Conservation (phyloP, 2,888 invertebrate species). For the Kuschelorhynchus macadamiae region DNA sequence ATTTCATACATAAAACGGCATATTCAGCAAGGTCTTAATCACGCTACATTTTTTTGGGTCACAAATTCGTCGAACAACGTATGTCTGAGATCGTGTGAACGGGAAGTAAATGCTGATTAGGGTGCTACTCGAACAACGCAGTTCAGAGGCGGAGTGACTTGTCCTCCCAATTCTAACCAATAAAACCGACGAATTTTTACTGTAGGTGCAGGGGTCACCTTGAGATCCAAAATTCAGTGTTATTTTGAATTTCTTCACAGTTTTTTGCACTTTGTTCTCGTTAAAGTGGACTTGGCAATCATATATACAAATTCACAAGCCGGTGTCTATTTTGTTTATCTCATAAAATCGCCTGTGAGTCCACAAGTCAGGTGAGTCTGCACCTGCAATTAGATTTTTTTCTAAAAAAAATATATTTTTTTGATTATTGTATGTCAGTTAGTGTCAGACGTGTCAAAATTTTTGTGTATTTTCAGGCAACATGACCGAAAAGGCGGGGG, state of each 20-base stretch:
- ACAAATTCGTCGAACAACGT: no score
- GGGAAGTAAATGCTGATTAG: no score
- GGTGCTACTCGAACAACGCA: no score
- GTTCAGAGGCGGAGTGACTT: no score
- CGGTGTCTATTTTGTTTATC: constrained; percentile 14
- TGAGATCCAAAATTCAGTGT: constrained; percentile 18
- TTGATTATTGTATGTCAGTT: not conserved
- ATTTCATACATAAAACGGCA: no score
- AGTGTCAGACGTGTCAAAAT: constrained; percentile 30
- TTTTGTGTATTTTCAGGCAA: constrained; percentile 52
- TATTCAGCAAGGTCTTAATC: no score
- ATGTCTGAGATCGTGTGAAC: no score
- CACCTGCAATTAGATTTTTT: not conserved
- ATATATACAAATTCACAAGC: not conserved
- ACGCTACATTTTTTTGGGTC: no score
- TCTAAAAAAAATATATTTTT: not conserved
- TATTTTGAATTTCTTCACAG: constrained; percentile 30
- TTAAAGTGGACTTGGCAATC: not conserved
- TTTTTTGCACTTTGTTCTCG: constrained; percentile 16
- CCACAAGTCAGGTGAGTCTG: constrained; percentile 4
- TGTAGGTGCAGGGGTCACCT: constrained; percentile 47
- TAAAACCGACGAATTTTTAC: no score
- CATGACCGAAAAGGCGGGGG: constrained; percentile 68
- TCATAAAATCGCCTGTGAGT: constrained; percentile 8
- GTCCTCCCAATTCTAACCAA: no score